Evolutionary conservation across 2,113 vertebrate species (phyloP).

Genomic region (Callospermophilus lateralis): DNA sequence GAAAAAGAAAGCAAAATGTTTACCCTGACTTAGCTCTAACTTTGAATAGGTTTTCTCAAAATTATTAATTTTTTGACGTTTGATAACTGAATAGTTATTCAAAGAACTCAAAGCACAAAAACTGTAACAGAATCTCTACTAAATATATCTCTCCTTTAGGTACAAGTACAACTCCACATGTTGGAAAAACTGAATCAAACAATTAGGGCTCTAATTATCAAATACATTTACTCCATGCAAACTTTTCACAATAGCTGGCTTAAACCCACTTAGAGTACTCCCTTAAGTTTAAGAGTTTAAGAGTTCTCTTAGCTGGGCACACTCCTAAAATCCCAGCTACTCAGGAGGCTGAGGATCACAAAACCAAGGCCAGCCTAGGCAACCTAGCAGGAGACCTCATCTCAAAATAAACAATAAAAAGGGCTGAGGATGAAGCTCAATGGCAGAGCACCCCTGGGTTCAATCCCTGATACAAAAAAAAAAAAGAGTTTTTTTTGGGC

Average conservation of each 20-base stretch:
- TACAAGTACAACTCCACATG: neutral
- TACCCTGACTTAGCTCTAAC: constrained; percentile 39
- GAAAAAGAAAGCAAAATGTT: constrained; percentile 58
- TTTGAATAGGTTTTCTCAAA: constrained; percentile 60
- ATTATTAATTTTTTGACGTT: constrained; percentile 53
- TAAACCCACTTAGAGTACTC: neutral
- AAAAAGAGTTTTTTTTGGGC: too few relatives aligned
- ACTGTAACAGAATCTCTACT: constrained; percentile 24
- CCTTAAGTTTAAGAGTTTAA: constrained; percentile 41
- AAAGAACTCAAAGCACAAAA: constrained; percentile 54
- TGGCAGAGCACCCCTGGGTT: neutral
- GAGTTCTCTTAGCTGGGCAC: too few relatives aligned
- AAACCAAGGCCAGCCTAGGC: neutral
- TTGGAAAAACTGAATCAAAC: constrained; percentile 5
- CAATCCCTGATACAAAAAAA: neutral
- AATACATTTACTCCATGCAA: constrained; percentile 29
- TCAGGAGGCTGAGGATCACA: neutral
- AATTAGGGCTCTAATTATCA: constrained; percentile 28
- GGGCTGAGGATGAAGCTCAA: neutral
- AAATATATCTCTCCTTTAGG: constrained; percentile 41
- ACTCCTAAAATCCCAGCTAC: neutral
- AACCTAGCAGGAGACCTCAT: neutral
- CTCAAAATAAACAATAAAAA: neutral
- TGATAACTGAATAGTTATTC: constrained; percentile 54
- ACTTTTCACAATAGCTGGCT: constrained; percentile 2